phyloP scores from a whole-genome alignment of 2,797 vertebrate genomes.

The Babyrousa celebensis region DNA sequence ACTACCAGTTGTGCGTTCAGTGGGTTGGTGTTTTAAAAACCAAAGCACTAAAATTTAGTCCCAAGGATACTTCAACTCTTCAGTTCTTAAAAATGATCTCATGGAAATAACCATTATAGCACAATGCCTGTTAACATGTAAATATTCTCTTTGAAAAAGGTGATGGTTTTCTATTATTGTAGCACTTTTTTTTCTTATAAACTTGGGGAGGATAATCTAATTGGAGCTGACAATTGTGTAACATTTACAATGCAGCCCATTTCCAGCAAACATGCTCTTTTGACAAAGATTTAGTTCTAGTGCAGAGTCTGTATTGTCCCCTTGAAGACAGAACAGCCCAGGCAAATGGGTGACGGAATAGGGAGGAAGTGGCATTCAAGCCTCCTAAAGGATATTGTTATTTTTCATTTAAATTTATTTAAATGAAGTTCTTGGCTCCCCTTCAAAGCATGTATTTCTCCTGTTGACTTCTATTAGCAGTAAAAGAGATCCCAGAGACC shows the following conservation, averaged over 20 bases:
- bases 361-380: neutral
- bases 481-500: neutral
- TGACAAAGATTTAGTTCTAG: neutral
- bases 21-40: conserved; percentile 39
- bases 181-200: neutral
- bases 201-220: neutral
- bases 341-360: neutral
- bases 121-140: neutral
- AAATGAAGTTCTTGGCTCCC: neutral
- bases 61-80: neutral
- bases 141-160: conserved; percentile 12
- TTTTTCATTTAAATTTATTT: conserved; percentile 61
- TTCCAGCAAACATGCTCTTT: conserved; percentile 14
- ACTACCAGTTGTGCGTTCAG: neutral
- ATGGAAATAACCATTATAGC: neutral
- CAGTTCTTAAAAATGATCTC: neutral
- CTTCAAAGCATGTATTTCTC: conserved; percentile 35
- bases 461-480: neutral
- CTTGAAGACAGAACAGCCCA: neutral
- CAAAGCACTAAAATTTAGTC: neutral
- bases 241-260: neutral
- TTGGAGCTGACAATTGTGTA: neutral
- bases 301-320: neutral
- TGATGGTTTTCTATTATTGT: neutral
- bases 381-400: neutral